These are phyloP conservation scores for Mycteria americana DNA, from an alignment of 2,797 vertebrate species.

Conservation along the genomic window DNA sequence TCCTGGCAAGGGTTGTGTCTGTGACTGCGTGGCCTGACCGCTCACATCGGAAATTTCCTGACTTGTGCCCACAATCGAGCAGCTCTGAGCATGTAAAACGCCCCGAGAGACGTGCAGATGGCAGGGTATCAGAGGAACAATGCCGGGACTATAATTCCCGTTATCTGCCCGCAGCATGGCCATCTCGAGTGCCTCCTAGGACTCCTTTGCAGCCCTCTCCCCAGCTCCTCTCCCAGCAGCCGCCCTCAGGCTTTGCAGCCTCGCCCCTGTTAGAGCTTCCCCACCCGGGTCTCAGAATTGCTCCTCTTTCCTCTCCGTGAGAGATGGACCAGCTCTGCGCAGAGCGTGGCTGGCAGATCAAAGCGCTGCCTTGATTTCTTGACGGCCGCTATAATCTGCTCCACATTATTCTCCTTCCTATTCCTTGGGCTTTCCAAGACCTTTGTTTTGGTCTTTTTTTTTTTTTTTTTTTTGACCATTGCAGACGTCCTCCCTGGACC, in stretches of 20 bases:
- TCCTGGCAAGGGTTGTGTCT: not conserved
- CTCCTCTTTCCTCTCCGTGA: not conserved
- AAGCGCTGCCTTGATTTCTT: not conserved
- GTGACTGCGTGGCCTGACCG: rapidly evolving
- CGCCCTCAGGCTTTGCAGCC: not conserved
- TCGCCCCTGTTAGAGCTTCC: not conserved
- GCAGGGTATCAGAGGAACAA: conserved; percentile 32
- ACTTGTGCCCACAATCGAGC: not conserved
- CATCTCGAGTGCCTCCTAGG: not conserved
- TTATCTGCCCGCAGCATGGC: conserved; percentile 47
- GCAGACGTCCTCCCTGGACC: not conserved
- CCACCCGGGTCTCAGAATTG: not conserved
- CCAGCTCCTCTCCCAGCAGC: not conserved
- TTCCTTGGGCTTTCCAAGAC: not conserved
- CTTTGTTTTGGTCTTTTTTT: not conserved
- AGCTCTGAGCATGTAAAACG: not conserved
- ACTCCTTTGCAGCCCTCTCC: not conserved
- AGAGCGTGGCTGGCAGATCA: not conserved
- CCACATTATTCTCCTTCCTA: not conserved
- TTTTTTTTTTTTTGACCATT: not conserved
- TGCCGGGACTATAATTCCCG: conserved; percentile 7
- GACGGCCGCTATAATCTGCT: not conserved
- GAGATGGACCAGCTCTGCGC: not conserved
- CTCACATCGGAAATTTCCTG: not conserved
- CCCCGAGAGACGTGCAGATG: conserved; percentile 7